Evolutionary conservation across 1,140 invertebrate genomes (phyloP), one percentile per base, ranked within the genome.

Genomic region (Carposina sasakii): DNA sequence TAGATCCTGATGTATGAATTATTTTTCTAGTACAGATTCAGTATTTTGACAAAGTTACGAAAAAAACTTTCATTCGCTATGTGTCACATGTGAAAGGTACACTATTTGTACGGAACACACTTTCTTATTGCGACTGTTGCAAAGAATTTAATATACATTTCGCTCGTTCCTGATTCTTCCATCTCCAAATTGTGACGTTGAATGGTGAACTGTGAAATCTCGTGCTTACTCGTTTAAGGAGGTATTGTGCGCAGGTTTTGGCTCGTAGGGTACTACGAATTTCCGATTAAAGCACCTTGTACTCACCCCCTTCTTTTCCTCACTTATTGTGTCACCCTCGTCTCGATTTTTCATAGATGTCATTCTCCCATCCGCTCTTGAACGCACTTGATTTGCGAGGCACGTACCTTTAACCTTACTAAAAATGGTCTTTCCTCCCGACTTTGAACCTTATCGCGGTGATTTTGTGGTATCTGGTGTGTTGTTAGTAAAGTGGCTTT

Each of bases 321-420:
- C 66, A 42, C 59, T 71, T 68, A 71, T 75, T 73, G 68, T 73
- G 67, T 71, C 73, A 61, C 75, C 74, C 78, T 65, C 57, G 57
- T 66, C 74, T 74, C 71, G 70, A 79, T 78, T 83, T 81, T 81
- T 83, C 79, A 81, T 83, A 76, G 61, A 69, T 60, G 73, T 63
- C 63, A 54, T 67, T 62, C 68, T 74, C 60, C 71, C 73, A 76
- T 76, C 73, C 69, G 65, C 65, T 76, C 73, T 71, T 75, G 67
- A 77, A 71, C 57, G 58, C 59, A 79, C 76, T 81, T 78, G 76
- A 83, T 83, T 81, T 81, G 70, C 76, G 53, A 64, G 70, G 76
- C 77, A 81, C 77, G 76, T 74, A 69, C 58, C n/a, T n/a, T n/a
- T n/a, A n/a, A 48, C 51, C 49, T 43, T 37, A 42, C 57, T 43